Conservation (phyloP, 2,888 invertebrate genomes). For the Rosalia funebris region DNA sequence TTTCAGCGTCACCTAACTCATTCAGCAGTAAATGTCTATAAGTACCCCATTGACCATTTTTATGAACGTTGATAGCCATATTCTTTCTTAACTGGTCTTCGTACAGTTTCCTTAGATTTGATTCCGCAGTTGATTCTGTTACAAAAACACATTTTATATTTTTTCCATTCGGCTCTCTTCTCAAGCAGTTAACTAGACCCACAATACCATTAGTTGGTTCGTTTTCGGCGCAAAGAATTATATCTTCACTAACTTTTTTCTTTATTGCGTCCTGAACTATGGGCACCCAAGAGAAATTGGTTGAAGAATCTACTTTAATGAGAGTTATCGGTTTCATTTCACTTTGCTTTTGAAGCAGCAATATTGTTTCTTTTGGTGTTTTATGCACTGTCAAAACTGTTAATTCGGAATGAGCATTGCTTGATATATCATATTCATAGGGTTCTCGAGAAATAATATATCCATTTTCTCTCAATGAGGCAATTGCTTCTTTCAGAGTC, state of each 20-base stretch:
- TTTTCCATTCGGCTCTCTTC: constrained; percentile 69
- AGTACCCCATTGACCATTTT: constrained; percentile 70
- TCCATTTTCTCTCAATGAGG: constrained; percentile 65
- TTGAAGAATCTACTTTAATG: constrained; percentile 59
- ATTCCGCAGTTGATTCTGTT: constrained; percentile 71
- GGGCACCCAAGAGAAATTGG: constrained; percentile 65
- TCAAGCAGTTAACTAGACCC: constrained; percentile 79
- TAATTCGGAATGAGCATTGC: constrained; percentile 4
- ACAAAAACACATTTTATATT: constrained; percentile 66
- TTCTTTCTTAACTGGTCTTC: constrained; percentile 75
- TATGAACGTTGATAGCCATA: constrained; percentile 81
- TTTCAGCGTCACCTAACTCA: constrained; percentile 63
- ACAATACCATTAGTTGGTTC: constrained; percentile 80
- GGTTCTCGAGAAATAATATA: constrained; percentile 72
- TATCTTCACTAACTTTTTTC: constrained; percentile 62
- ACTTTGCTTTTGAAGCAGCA: constrained; percentile 66
- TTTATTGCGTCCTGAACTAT: constrained; percentile 59
- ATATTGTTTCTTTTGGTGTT: constrained; percentile 67
- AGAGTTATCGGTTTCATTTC: constrained; percentile 55
- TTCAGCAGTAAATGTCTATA: constrained; percentile 83
- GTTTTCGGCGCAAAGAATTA: constrained; percentile 73
- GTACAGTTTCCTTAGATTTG: constrained; percentile 71
- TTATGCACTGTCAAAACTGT: constrained; percentile 64
- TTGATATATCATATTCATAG: constrained; percentile 60
- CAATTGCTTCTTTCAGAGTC: constrained; percentile 32